A percentile compares a stretch with the other conserved stretches of the same genome.
Conservation (phyloP, 2,113 vertebrate genomes). For the Zosterops borbonicus region DNA sequence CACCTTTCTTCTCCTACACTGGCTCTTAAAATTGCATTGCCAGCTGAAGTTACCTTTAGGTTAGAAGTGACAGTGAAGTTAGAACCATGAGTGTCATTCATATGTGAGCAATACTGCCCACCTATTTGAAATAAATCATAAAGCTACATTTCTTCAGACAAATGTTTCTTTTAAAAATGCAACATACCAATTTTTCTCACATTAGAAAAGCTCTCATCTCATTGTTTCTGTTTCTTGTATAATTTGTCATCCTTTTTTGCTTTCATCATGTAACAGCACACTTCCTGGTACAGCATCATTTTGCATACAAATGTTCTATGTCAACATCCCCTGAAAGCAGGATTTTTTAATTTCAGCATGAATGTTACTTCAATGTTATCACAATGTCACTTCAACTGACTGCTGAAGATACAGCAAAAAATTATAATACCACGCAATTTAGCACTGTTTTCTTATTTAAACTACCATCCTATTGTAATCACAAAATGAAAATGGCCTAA, state of each 20-base stretch:
- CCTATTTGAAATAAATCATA: neutral
- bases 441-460: neutral
- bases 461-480: neutral
- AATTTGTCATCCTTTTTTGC: neutral
- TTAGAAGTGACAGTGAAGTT: neutral
- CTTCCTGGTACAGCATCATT: neutral
- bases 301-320: neutral
- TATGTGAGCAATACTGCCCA: neutral
- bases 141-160: neutral
- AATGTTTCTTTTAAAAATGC: neutral
- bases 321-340: neutral
- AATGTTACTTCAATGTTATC: neutral
- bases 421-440: neutral
- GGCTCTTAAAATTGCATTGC: neutral
- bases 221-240: neutral
- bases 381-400: neutral
- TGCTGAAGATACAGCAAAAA: neutral
- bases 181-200: neutral
- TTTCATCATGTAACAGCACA: neutral
- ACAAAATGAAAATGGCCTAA: neutral
- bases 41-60: neutral
- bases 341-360: neutral
- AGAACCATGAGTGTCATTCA: neutral
- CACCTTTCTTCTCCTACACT: neutral
- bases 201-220: accelerated